Conservation (phyloP, 2,888 invertebrate genomes). For the Frankliniella fusca region DNA sequence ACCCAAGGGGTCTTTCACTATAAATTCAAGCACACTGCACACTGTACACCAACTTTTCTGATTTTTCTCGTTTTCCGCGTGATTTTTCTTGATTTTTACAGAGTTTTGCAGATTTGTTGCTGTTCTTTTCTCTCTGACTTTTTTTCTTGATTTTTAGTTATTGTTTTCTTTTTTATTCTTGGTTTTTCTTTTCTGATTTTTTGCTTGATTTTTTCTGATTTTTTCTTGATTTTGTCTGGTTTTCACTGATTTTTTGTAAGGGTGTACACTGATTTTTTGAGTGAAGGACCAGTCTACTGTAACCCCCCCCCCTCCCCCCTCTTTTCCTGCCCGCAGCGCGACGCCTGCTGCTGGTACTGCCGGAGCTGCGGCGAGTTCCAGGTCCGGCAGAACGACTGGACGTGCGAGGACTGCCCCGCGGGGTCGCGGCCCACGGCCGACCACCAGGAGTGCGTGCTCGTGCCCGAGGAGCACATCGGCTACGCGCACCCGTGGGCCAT, state of each 20-base stretch:
- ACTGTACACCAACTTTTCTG: no score
- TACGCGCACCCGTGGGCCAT: conserved; percentile 51
- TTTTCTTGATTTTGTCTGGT: no score
- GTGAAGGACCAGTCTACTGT: no score
- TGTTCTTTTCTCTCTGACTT: no score
- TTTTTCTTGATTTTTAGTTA: no score
- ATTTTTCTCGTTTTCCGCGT: no score
- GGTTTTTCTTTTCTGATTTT: background rate
- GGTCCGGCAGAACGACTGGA: conserved; percentile 47
- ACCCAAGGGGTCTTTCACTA: no score
- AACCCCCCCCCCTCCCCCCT: background rate
- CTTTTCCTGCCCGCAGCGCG: conserved; percentile 43
- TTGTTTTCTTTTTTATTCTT: no score
- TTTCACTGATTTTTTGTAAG: no score
- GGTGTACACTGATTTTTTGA: no score
- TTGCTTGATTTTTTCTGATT: conserved; percentile 30
- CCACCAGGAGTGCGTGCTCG: conserved; percentile 46
- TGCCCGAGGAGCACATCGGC: conserved; percentile 50
- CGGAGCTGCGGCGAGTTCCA: conserved; percentile 50
- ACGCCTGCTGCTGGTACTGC: conserved; percentile 55
- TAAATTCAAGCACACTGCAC: background rate
- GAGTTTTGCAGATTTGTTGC: no score
- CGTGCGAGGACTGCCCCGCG: conserved; percentile 49
- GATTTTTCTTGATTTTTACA: no score
- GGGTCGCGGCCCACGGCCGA: conserved; percentile 47